Conservation (phyloP, 2,113 vertebrate genomes). For the Noctilio leporinus region DNA sequence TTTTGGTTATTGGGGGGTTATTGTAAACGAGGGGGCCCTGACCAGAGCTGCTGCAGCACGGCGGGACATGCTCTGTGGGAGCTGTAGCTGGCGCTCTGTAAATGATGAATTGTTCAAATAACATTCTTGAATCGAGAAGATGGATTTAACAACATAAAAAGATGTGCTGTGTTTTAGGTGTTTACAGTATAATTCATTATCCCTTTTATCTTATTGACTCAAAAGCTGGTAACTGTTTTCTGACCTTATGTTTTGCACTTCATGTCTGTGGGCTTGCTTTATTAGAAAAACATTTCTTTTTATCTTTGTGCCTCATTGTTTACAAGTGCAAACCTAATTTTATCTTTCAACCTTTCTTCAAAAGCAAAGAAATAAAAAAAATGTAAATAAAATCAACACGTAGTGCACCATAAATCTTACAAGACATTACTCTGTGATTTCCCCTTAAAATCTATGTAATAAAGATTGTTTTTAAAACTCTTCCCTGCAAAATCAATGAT, state of each 20-base stretch:
- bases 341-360: constrained; percentile 82
- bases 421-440: constrained; percentile 82
- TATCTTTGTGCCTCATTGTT: constrained; percentile 79
- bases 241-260: constrained; percentile 76
- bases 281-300: constrained; percentile 81
- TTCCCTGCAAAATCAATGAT: constrained; percentile 96
- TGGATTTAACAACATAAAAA: constrained; percentile 73
- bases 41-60: neutral
- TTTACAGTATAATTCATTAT: constrained; percentile 80
- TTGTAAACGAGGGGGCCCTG: constrained; percentile 39
- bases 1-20: constrained; percentile 48
- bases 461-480: constrained; percentile 93
- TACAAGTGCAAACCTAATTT: constrained; percentile 83
- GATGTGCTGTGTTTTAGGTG: constrained; percentile 67
- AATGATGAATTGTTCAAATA: constrained; percentile 76
- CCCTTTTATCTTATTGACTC: constrained; percentile 79
- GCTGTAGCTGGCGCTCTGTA: constrained; percentile 40
- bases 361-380: constrained; percentile 85
- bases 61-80: neutral
- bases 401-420: constrained; percentile 85
- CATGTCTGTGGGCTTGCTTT: constrained; percentile 76
- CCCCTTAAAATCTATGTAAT: constrained; percentile 87
- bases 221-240: constrained; percentile 75
- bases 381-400: constrained; percentile 91
- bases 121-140: constrained; percentile 73